Conservation (phyloP, 64 coral and sea anemone species). For the Stichodactyla helianthus region DNA sequence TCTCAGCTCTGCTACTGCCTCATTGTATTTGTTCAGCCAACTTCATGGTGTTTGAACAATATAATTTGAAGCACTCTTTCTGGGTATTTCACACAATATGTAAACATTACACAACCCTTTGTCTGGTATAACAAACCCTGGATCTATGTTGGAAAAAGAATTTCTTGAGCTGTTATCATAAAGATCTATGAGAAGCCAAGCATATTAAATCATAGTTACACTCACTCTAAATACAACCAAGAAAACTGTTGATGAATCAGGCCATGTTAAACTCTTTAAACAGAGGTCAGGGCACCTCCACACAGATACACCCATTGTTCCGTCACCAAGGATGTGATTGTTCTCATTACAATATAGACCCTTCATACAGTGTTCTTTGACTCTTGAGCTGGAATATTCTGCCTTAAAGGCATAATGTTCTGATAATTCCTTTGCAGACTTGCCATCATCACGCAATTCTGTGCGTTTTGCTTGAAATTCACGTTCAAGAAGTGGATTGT, state of each 20-base stretch:
- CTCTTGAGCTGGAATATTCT: constrained; percentile 22
- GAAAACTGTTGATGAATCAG: constrained; percentile 27
- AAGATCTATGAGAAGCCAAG: no score
- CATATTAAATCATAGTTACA: no score
- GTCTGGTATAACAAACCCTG: no score
- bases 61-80: no score
- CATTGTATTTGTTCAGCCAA: no score
- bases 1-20: no score
- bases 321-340: constrained; percentile 53
- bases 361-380: constrained; percentile 51
- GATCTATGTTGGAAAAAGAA: no score
- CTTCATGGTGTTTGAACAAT: no score
- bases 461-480: constrained; percentile 58
- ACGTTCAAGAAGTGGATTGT: constrained; percentile 43
- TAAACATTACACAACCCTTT: no score
- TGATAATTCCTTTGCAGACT: constrained; percentile 46
- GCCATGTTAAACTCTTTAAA: constrained; percentile 21
- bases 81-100: no score
- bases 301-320: constrained; percentile 59
- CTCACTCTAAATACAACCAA: constrained; percentile 71
- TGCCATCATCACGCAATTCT: constrained; percentile 44
- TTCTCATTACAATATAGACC: constrained; percentile 49
- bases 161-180: no score
- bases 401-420: constrained; percentile 55
- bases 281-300: constrained; percentile 68